Conservation (phyloP, 2,797 vertebrate genomes). For the Hippoglossus hippoglossus region DNA sequence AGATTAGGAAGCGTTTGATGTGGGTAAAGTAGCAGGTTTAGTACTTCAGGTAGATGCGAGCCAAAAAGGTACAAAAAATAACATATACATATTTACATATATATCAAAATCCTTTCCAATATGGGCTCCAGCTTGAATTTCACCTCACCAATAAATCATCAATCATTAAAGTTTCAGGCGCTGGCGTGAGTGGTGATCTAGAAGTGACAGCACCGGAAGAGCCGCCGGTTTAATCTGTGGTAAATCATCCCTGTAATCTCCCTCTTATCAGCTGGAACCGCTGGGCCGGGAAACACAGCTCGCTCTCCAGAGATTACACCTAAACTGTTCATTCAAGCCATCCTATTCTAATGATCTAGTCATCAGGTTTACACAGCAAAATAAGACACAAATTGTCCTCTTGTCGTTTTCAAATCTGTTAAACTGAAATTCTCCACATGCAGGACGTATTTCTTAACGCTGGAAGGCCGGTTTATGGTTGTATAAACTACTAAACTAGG, state of each 20-base stretch:
- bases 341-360: constrained; percentile 49
- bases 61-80: background rate
- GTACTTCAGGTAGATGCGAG: no score
- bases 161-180: constrained; percentile 2
- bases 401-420: background rate
- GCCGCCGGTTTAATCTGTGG: constrained; percentile 69
- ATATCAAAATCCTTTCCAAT: background rate
- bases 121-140: constrained; percentile 37
- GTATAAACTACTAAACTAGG: no score
- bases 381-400: constrained; percentile 15
- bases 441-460: background rate
- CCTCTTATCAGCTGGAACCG: constrained; percentile 72
- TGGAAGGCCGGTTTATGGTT: background rate
- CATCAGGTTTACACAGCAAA: constrained; percentile 31
- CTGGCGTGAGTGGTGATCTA: constrained; percentile 1
- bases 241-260: constrained; percentile 79
- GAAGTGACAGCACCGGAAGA: constrained; percentile 17
- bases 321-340: constrained; percentile 56
- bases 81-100: background rate
- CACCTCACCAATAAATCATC: constrained; percentile 37
- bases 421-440: background rate
- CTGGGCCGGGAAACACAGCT: constrained; percentile 34
- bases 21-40: no score
- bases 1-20: no score
- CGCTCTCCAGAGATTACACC: constrained; percentile 67